Percentiles rank a stretch among this genome's conserved stretches.
phyloP scores from a whole-genome alignment of 2,113 vertebrate genomes.

The Notarius quadriscutis region DNA sequence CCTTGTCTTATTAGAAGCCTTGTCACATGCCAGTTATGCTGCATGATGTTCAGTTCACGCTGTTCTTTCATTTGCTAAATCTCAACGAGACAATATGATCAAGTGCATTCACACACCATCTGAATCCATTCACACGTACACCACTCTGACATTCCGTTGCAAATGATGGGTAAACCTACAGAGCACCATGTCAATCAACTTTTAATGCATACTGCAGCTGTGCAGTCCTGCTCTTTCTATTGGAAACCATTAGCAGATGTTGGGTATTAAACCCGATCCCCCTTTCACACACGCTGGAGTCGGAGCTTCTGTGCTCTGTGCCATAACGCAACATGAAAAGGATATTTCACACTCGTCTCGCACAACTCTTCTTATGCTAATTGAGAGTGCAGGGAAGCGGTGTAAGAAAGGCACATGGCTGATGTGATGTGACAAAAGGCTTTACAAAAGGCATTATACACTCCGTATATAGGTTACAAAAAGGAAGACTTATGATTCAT shows the following conservation, averaged over 20 bases:
- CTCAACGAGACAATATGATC: neutral
- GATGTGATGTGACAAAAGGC: conserved; percentile 37
- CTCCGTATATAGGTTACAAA: conserved; percentile 15
- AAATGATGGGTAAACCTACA: conserved; percentile 37
- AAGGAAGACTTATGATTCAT: conserved; percentile 19
- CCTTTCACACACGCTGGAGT: conserved; percentile 5
- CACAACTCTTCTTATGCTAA: conserved; percentile 49
- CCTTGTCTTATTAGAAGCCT: neutral
- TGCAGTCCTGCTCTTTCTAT: neutral
- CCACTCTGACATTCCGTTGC: conserved; percentile 14
- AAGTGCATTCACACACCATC: conserved; percentile 19
- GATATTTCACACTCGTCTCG: conserved; percentile 50
- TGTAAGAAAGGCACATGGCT: conserved; percentile 41
- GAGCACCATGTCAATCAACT: conserved; percentile 34
- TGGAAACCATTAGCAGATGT: conserved; percentile 41
- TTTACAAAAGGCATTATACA: conserved; percentile 16
- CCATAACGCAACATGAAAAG: conserved; percentile 50
- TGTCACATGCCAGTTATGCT: neutral
- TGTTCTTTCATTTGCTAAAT: neutral
- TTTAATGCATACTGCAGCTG: conserved; percentile 31
- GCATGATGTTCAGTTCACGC: neutral
- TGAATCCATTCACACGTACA: conserved; percentile 12
- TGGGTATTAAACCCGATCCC: neutral
- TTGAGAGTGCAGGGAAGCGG: neutral
- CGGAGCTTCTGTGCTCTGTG: conserved; percentile 24